Base-by-base conservation (phyloP, 2,113 vertebrate genomes). In the Oncorhynchus clarkii region DNA sequence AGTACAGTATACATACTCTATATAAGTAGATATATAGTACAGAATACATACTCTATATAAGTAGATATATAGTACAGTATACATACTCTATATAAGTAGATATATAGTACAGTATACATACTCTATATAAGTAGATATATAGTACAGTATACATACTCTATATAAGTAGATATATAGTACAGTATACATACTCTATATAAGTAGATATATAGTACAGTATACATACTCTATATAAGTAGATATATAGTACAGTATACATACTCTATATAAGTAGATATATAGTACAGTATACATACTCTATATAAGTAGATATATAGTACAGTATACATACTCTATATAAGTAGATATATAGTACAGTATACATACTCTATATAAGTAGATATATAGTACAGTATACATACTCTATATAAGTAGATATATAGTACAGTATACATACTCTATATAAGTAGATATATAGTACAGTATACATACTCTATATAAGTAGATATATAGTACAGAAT, bases 191-290 rank as follows among this genome's bases (percentile, higher is more conserved):
- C 3, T 51, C 80, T 78, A 94, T 87, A 0, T 31, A 31, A 31
- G 29, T 4, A 4, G 2, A 51, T 51, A 51, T 9, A 51, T 6
- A 51, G 3, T 12, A 9, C 3, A 14, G 14, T 2, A 8, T 14
- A 51, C 95, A 89, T 94, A 98, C 96, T 96, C 94, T 84, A 96
- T 94, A 73, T 95, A 96, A 2, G 1, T 2, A 27, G 24, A 1
- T 51, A 51, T 9, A 51, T 6, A 51, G 3, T 12, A 9, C 3
- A 14, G 14, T 2, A 8, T 14, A 51, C 95, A 89, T 94, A 98
- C 96, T 96, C 1, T 2, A 27, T 27, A 27, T 27, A 27, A 29
- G 96, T 86, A 2, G 93, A 92, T 48, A 98, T 0, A 93, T 91
- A 72, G 90, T 31, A 31, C 3, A 31, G 29, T 31, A 27, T 27